A percentile compares a stretch with the other conserved stretches of the same genome.
phyloP scores from a whole-genome alignment of 2,888 invertebrate genomes.

The Cybosia mesomella region DNA sequence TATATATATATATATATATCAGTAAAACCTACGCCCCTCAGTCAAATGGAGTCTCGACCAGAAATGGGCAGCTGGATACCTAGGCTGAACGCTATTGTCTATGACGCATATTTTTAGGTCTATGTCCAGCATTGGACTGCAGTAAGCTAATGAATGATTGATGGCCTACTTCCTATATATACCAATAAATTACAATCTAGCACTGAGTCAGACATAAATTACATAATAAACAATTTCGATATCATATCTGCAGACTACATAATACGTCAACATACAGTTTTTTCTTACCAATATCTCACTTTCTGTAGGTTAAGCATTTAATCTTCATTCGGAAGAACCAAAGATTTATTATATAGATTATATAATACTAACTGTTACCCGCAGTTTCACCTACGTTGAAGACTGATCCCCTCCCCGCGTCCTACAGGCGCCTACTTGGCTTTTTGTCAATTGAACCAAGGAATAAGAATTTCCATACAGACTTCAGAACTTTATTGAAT shows the following conservation, averaged over 20 bases:
- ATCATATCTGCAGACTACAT: neutral
- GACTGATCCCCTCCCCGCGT: neutral
- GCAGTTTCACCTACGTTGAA: neutral
- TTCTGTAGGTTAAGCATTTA: conserved; percentile 7
- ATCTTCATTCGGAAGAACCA: neutral
- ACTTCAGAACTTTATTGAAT: neutral
- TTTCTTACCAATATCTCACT: neutral
- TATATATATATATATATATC: no score
- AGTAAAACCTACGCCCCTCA: no score
- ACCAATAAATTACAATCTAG: conserved; percentile 4
- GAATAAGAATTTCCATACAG: neutral
- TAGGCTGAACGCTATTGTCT: no score
- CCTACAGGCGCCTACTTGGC: no score
- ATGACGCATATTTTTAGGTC: no score
- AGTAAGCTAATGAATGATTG: neutral
- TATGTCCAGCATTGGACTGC: neutral
- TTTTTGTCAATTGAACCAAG: neutral
- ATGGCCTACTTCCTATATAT: conserved; percentile 1
- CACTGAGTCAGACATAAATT: neutral
- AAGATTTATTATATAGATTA: neutral
- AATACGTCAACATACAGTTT: neutral
- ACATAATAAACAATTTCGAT: neutral
- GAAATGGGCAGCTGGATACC: no score
- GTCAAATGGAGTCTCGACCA: no score
- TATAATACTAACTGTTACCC: neutral